A percentile compares a stretch with the other conserved stretches of the same genome.
Conservation (phyloP, 2,888 invertebrate genomes). For the Conus canariensis region DNA sequence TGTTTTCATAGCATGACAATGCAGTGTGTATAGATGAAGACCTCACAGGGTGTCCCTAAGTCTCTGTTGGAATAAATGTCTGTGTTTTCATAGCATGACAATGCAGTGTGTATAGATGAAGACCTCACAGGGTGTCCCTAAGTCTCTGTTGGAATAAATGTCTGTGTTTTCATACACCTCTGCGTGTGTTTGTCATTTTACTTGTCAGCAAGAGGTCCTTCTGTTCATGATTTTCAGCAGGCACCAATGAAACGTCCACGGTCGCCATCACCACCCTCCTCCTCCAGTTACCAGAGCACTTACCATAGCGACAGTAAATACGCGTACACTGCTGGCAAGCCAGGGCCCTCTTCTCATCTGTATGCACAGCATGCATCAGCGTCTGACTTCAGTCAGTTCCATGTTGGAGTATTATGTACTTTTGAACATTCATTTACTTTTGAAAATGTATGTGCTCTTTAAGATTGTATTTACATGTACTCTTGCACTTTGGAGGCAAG, state of each 20-base stretch:
- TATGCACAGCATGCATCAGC: constrained; percentile 48
- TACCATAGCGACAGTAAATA: constrained; percentile 56
- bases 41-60: too few species aligned
- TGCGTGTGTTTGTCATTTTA: too few species aligned
- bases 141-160: too few species aligned
- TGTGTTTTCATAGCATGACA: too few species aligned
- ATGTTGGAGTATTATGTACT: not conserved
- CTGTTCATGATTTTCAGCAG: constrained; percentile 8
- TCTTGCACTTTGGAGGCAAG: too few species aligned
- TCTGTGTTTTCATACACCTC: too few species aligned
- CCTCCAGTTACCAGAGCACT: constrained; percentile 65
- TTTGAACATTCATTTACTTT: not conserved
- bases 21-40: too few species aligned
- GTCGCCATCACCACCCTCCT: constrained; percentile 72
- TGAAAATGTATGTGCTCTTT: not conserved
- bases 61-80: too few species aligned
- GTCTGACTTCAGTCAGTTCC: constrained; percentile 47
- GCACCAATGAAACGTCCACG: constrained; percentile 69
- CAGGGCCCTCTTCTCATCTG: constrained; percentile 43
- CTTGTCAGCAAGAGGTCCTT: not conserved
- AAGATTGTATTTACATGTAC: not conserved
- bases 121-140: too few species aligned
- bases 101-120: too few species aligned
- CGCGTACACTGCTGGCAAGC: constrained; percentile 50
- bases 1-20: too few species aligned